phyloP scores from a whole-genome alignment of 23 tunicate genomes.

The Styela plicata region DNA sequence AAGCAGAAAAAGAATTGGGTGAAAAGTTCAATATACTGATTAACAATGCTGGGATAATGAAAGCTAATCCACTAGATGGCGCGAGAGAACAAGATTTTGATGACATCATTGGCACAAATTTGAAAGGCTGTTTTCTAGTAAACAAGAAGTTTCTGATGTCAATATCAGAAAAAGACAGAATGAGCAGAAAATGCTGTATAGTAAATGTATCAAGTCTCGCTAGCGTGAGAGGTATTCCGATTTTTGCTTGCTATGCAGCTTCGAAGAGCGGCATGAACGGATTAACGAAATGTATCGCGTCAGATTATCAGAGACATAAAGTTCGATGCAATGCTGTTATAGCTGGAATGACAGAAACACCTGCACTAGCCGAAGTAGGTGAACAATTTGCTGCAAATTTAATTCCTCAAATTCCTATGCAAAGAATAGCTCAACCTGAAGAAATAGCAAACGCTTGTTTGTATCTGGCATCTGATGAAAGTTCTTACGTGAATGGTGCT shows the following conservation, averaged over 20 bases:
- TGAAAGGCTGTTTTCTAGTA: slow-evolving; percentile 48
- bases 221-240: slow-evolving; percentile 19
- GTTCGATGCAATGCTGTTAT: slow-evolving; percentile 9
- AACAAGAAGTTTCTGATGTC: slow-evolving; percentile 36
- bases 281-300: slow-evolving; percentile 60
- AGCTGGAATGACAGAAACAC: slow-evolving; percentile 8
- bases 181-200: slow-evolving; percentile 9
- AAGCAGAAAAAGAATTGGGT: neutral
- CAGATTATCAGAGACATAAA: slow-evolving; percentile 35
- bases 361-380: neutral
- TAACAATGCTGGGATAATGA: slow-evolving; percentile 40
- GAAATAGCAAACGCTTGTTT: slow-evolving; percentile 5
- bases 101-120: slow-evolving; percentile 8
- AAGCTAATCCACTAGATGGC: too few species aligned
- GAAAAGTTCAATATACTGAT: slow-evolving; percentile 19
- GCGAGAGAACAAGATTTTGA: slow-evolving; percentile 20
- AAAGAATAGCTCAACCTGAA: neutral
- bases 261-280: slow-evolving; percentile 79
- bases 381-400: neutral
- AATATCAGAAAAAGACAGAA: slow-evolving; percentile 13
- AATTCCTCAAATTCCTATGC: neutral
- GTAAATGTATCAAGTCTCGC: slow-evolving; percentile 68
- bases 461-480: slow-evolving; percentile 13
- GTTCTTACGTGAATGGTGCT: slow-evolving; percentile 9
- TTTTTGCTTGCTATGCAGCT: slow-evolving; percentile 54